Evolutionary conservation across 23 tunicate genomes (phyloP).

Genomic region (Styela clava): DNA sequence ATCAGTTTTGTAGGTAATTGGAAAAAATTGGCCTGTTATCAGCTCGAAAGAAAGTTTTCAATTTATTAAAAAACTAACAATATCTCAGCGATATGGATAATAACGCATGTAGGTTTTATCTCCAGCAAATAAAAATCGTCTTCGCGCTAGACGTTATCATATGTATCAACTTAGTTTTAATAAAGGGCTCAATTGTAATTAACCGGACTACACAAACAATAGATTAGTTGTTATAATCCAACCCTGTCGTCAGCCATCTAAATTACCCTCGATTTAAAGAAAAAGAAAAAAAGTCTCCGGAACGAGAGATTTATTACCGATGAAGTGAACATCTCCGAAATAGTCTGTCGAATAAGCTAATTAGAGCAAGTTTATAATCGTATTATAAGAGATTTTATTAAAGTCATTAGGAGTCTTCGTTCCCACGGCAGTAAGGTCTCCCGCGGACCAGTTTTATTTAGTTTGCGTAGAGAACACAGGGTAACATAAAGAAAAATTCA

Average conservation of each 20-base stretch:
- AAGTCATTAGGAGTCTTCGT: not conserved
- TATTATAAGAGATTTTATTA: not conserved
- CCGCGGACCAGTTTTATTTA: too few species aligned
- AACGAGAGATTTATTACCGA: not conserved
- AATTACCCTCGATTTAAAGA: not conserved
- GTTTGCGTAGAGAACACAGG: too few species aligned
- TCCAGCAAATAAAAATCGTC: too few species aligned
- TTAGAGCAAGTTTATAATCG: not conserved
- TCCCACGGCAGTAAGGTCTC: too few species aligned
- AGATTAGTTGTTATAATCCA: not conserved
- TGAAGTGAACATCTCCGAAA: not conserved
- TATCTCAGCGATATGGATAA: too few species aligned
- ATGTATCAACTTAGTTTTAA: not conserved
- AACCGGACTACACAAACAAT: not conserved
- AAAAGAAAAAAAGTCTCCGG: not conserved
- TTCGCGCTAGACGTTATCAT: not conserved
- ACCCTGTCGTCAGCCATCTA: not conserved
- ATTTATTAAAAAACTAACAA: too few species aligned
- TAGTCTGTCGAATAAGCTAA: too few species aligned
- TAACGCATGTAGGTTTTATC: too few species aligned
- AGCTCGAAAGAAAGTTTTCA: too few species aligned
- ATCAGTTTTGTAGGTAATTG: too few species aligned
- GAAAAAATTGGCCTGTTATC: too few species aligned
- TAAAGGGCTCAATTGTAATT: not conserved
- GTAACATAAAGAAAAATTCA: too few species aligned